Percentiles rank a stretch among this genome's conserved stretches.
Conservation (phyloP, 2,797 vertebrate genomes). For the Enteromius mattozi region DNA sequence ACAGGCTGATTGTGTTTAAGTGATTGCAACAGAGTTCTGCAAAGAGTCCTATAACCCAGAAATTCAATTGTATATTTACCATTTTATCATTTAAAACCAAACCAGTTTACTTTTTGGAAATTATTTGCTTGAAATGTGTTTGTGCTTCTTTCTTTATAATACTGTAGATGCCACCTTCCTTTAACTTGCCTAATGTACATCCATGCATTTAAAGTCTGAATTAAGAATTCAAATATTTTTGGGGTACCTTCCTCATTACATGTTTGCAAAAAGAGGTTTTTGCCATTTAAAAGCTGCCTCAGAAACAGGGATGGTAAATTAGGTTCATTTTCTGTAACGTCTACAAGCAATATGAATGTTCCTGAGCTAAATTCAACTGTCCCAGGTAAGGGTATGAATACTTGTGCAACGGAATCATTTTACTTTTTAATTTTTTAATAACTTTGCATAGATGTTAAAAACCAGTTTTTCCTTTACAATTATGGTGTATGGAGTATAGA, state of each 20-base stretch:
- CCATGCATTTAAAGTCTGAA: neutral
- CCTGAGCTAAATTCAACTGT: too few species aligned
- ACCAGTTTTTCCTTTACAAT: too few species aligned
- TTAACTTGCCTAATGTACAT: neutral
- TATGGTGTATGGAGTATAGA: too few species aligned
- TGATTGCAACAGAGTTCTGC: neutral
- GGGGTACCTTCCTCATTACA: neutral
- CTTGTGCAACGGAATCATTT: too few species aligned
- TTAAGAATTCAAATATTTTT: neutral
- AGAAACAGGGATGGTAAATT: neutral
- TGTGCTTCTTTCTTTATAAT: neutral
- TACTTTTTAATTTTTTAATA: too few species aligned
- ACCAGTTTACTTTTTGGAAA: neutral
- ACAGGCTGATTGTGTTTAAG: neutral
- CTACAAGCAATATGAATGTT: too few species aligned
- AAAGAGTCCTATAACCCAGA: neutral
- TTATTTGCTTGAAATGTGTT: neutral
- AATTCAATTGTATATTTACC: neutral
- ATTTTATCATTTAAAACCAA: neutral
- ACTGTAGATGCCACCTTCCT: neutral
- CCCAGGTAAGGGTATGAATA: too few species aligned
- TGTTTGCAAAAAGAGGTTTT: neutral
- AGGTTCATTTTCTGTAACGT: neutral
- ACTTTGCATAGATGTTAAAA: too few species aligned
- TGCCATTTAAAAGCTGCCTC: neutral